phyloP scores from a whole-genome alignment of 2,113 vertebrate genomes.

The Cepphus grylle region DNA sequence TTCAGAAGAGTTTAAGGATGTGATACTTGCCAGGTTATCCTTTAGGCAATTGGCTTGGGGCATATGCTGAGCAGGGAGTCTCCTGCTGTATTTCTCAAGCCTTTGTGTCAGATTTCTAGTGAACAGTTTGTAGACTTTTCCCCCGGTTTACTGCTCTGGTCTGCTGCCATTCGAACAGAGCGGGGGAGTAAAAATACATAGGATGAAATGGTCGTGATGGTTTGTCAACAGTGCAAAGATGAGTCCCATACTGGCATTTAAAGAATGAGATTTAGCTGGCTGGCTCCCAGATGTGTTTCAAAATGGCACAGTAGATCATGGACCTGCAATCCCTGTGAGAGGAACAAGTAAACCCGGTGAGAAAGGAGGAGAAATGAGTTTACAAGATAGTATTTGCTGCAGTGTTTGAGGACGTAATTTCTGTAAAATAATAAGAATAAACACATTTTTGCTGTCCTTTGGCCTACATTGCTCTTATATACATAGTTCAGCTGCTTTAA shows the following conservation, averaged over 20 bases:
- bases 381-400: background rate
- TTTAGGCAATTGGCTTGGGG: background rate
- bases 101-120: background rate
- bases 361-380: background rate
- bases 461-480: background rate
- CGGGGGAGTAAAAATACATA: background rate
- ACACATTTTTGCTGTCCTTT: background rate
- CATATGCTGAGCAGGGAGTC: background rate
- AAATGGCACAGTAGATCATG: background rate
- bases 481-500: background rate
- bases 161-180: background rate
- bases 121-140: background rate
- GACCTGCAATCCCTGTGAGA: background rate
- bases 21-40: background rate
- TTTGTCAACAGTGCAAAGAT: background rate
- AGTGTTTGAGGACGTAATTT: background rate
- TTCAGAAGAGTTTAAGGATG: background rate
- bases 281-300: background rate
- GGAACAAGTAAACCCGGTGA: background rate
- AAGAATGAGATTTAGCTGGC: background rate
- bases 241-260: background rate
- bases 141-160: background rate
- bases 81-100: background rate
- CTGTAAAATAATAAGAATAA: background rate
- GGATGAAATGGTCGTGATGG: accelerated